Percentiles rank a stretch among this genome's conserved stretches.
Conservation (phyloP, 2,888 invertebrate species). For the Drosophila mercatorum region DNA sequence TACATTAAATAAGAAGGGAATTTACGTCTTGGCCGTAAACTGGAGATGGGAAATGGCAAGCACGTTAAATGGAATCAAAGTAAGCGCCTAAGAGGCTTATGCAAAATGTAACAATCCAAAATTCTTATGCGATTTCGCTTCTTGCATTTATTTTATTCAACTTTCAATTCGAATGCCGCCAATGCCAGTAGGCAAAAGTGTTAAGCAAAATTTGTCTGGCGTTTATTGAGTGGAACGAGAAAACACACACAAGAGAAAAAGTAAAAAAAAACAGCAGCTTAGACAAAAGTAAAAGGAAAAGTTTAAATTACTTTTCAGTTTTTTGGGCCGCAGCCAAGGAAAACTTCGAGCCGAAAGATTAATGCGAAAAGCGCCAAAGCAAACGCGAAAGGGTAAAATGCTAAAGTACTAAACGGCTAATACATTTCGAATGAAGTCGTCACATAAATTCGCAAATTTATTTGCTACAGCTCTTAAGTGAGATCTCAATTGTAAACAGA, state of each 20-base stretch:
- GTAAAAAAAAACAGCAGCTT: slow-evolving; percentile 32
- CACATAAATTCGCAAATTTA: slow-evolving; percentile 34
- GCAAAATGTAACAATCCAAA: slow-evolving; percentile 61
- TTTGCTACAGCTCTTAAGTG: slow-evolving; percentile 13
- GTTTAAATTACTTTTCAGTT: slow-evolving; percentile 74
- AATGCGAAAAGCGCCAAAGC: slow-evolving; percentile 56
- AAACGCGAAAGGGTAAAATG: slow-evolving; percentile 61
- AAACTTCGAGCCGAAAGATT: slow-evolving; percentile 65
- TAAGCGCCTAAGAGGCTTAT: slow-evolving; percentile 73
- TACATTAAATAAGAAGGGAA: slow-evolving; percentile 71
- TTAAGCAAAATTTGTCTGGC: slow-evolving; percentile 71
- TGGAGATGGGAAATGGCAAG: slow-evolving; percentile 57
- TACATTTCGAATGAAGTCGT: slow-evolving; percentile 57
- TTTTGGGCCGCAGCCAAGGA: slow-evolving; percentile 48
- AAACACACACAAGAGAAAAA: slow-evolving; percentile 12
- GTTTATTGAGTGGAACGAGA: slow-evolving; percentile 71
- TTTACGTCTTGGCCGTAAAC: slow-evolving; percentile 72
- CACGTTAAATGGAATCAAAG: slow-evolving; percentile 69
- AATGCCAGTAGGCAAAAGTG: slow-evolving; percentile 70
- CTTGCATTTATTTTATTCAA: slow-evolving; percentile 42
- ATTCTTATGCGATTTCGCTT: slow-evolving; percentile 29
- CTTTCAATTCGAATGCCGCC: slow-evolving; percentile 30
- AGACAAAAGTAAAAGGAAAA: slow-evolving; percentile 71
- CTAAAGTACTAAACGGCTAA: slow-evolving; percentile 48
- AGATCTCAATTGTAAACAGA: slow-evolving; percentile 41